These are phyloP conservation scores for Neoaliturus tenellus DNA, from an alignment of 2,888 invertebrate species.

Conservation along the genomic window DNA sequence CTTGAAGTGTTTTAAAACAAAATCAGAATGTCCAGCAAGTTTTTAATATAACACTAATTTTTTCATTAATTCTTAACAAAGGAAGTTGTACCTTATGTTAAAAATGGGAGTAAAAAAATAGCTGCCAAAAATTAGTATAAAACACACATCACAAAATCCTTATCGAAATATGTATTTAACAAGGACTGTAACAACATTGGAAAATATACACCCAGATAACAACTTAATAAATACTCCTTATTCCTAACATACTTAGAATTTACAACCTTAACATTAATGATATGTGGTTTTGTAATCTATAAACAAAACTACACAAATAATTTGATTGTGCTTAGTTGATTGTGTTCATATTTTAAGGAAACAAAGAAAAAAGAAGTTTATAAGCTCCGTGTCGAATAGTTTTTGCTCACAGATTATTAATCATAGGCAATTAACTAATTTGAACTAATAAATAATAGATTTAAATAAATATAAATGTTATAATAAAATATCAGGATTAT, in stretches of 20 bases:
- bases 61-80: too few species aligned
- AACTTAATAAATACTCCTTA: conserved; percentile 8
- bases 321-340: conserved; percentile 32
- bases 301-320: neutral
- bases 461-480: too few species aligned
- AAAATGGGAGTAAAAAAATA: neutral
- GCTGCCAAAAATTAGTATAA: conserved; percentile 9
- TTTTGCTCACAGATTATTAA: too few species aligned
- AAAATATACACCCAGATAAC: neutral
- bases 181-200: neutral
- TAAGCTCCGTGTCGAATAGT: too few species aligned
- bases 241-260: neutral
- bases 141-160: conserved; percentile 7
- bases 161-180: neutral
- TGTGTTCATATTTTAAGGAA: neutral
- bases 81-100: too few species aligned
- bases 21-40: too few species aligned
- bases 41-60: too few species aligned
- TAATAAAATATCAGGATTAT: too few species aligned
- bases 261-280: conserved; percentile 45
- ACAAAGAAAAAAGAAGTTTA: too few species aligned
- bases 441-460: too few species aligned
- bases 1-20: too few species aligned
- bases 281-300: neutral
- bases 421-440: too few species aligned